phyloP scores from a whole-genome alignment of 2,797 vertebrate genomes.

The Rhinichthys osculus region DNA sequence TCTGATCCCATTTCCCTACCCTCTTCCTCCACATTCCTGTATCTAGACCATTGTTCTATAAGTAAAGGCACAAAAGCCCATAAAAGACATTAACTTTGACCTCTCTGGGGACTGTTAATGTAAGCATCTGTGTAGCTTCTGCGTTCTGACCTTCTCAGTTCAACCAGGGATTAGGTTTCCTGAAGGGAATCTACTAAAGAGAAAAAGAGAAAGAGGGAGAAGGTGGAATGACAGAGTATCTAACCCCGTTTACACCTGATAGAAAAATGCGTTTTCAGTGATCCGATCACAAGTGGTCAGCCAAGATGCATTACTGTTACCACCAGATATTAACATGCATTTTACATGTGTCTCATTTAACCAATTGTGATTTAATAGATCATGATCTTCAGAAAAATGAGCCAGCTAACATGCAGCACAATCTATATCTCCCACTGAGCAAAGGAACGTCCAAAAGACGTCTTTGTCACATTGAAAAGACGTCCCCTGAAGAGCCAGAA shows the following conservation, averaged over 20 bases:
- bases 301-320: not conserved
- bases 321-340: not conserved
- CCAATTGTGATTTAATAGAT: not conserved
- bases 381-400: not conserved
- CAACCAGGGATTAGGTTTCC: not conserved
- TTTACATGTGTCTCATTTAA: not conserved
- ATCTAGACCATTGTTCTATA: not conserved
- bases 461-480: too few species aligned
- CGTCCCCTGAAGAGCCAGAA: too few species aligned
- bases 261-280: not conserved
- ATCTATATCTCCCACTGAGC: not conserved
- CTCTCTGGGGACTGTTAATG: not conserved
- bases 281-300: not conserved
- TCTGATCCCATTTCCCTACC: not conserved
- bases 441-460: too few species aligned
- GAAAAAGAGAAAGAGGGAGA: too few species aligned
- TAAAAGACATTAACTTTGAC: not conserved
- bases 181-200: not conserved
- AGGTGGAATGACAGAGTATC: not conserved
- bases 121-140: not conserved
- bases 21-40: not conserved
- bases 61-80: not conserved
- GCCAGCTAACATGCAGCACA: not conserved
- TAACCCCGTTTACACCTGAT: not conserved
- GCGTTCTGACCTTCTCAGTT: not conserved